Base-by-base conservation (phyloP, 1,140 invertebrate genomes). In the Temnothorax nylanderi region DNA sequence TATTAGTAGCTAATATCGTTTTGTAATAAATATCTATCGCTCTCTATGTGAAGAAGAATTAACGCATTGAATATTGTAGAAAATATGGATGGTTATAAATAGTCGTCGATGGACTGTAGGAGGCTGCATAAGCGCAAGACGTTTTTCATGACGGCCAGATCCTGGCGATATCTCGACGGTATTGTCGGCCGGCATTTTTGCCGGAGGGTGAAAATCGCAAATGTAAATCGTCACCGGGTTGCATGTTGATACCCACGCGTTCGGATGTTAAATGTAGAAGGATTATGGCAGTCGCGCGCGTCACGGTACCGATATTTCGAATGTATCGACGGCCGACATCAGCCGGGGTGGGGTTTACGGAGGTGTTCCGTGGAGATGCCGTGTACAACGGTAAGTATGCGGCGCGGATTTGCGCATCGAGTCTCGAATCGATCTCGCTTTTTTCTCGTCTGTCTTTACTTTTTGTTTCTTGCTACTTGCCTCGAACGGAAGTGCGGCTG, bases 161-260 rank as follows among this genome's bases (percentile, higher is more conserved):
- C 58, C 11, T 16, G 82, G 58, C 82, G 72, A 85, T 85, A 85
- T 78, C 75, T n/a, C 49, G 62, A 54, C 72, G 34, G 62, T 16
- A 85, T 85, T 85, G 75, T 85, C 60, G 75, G n/a, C 13, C 16
- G 26, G 74, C 60, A 78, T 85, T 85, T 85, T 85, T 85, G 49
- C 75, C 75, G 47, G 32, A 65, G 75, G 74, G 74, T 85, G 82
- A 78, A 85, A 85, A 85, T 78, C 75, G 75, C 75, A 85, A 85
- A 85, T 85, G 82, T 85, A 85, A 85, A 85, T 85, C 82, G 82
- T 85, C 82, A 76, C 75, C 82, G 74, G 47, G 82, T 78, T 85
- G 82, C 82, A 65, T 84, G 80, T 84, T 60, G 80, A 47, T 85
- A 65, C 82, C 82, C 82, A 85, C 82, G 82, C 75, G n/a, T 34